A percentile compares a stretch with the other conserved stretches of the same genome.
These are phyloP conservation scores for Callospermophilus lateralis DNA, from an alignment of 2,113 vertebrate genomes.

Conservation along the genomic window DNA sequence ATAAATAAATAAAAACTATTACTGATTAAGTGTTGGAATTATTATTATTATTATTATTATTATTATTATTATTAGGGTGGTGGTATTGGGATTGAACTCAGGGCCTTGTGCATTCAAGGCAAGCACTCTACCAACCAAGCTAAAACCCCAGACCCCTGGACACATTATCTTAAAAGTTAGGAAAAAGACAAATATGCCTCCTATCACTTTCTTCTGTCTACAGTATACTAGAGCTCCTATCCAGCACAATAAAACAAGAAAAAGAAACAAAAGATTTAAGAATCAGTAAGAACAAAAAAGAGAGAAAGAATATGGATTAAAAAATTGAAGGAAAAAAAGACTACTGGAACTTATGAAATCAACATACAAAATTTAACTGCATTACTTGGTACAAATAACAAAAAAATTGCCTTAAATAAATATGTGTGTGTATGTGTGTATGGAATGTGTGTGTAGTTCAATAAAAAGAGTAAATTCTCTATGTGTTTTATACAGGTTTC, in stretches of 20 bases:
- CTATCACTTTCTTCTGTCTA: not conserved
- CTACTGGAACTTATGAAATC: conserved; percentile 3
- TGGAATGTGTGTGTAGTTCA: not conserved
- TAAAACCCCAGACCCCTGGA: not conserved
- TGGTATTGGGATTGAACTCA: too few species aligned
- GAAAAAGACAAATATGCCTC: conserved; percentile 14
- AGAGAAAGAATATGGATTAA: not conserved
- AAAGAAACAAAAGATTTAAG: conserved; percentile 8
- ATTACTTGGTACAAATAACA: not conserved
- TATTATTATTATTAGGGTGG: too few species aligned
- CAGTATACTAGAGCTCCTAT: not conserved
- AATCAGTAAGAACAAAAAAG: not conserved
- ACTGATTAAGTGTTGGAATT: not conserved
- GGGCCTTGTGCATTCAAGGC: too few species aligned
- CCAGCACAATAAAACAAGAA: conserved; percentile 17
- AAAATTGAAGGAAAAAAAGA: conserved; percentile 38
- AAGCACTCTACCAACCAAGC: too few species aligned
- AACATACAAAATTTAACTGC: not conserved
- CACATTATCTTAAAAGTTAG: conserved; percentile 36
- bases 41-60: too few species aligned
- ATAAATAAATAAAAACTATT: not conserved
- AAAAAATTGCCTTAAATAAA: not conserved
- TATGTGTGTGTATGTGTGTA: too few species aligned
- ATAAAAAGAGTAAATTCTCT: conserved; percentile 2
- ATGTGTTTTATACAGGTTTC: not conserved